A percentile compares a stretch with the other conserved stretches of the same genome.
phyloP scores from a whole-genome alignment of 2,797 vertebrate species.

The Crenichthys baileyi region DNA sequence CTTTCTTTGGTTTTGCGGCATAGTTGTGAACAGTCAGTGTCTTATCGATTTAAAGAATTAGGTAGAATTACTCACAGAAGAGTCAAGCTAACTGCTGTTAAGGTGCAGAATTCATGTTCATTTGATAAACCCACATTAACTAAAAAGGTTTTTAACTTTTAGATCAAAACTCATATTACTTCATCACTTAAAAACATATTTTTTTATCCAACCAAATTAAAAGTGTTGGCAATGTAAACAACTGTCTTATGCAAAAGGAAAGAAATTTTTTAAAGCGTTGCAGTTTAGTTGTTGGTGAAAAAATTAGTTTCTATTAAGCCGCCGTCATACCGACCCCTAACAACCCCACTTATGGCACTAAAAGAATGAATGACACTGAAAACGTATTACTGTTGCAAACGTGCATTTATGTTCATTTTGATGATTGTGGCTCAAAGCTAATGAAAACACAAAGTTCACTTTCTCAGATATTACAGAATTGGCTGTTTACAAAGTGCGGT shows the following conservation, averaged over 20 bases:
- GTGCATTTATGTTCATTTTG: too few relatives aligned
- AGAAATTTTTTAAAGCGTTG: too few relatives aligned
- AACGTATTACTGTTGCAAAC: too few relatives aligned
- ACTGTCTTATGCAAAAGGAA: too few relatives aligned
- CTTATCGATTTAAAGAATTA: neutral
- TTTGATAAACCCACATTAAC: neutral
- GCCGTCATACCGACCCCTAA: neutral
- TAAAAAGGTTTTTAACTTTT: too few relatives aligned
- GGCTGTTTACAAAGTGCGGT: too few relatives aligned
- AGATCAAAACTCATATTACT: too few relatives aligned
- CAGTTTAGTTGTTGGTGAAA: too few relatives aligned
- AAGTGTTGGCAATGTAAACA: too few relatives aligned
- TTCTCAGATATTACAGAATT: neutral
- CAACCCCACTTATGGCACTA: neutral
- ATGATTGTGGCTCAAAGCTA: neutral
- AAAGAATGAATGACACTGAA: neutral
- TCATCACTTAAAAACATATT: too few relatives aligned
- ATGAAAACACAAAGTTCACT: neutral
- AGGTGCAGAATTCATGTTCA: neutral
- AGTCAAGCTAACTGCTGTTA: neutral
- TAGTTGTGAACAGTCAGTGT: neutral
- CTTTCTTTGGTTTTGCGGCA: neutral
- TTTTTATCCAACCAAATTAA: too few relatives aligned
- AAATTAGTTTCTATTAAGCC: neutral
- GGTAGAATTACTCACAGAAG: neutral